Base-by-base conservation (phyloP, 2,113 vertebrate genomes). In the Rhinoptilus africanus region DNA sequence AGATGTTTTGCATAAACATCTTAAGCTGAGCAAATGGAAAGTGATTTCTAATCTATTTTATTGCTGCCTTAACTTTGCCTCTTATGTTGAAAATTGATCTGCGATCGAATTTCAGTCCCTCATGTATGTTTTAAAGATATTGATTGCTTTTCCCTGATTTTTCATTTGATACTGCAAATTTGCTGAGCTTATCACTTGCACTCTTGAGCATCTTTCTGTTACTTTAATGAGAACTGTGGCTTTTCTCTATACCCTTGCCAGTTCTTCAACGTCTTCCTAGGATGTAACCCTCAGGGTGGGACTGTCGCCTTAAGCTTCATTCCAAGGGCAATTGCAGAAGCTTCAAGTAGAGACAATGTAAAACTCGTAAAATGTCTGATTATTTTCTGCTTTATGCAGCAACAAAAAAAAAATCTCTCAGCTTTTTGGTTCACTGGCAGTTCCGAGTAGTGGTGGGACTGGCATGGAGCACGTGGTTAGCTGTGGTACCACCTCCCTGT, bases 101-200 rank as follows among this genome's bases (percentile, higher is more conserved):
- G 18, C 1, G 2, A 45, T 86, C 0, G 8, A 27, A 48, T 92
- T 68, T 23, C 0, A 1, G 48, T 62, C 66, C 35, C 24, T 64
- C 22, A 4, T 34, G 30, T 39, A 3, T 43, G 37, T 80, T 43
- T 60, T 19, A 17, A 72, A 92, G 32, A 32, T 27, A 16, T 32
- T 66, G 39, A 27, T 57, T 67, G 35, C 27, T 47, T 30, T 85
- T 18, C 57, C 20, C 34, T 28, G 62, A 8, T 41, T 89, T 66
- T 92, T 66, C 35, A 10, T 41, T 67, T 83, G 57, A 27, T 47
- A 3, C 22, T 85, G 39, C 1, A 2, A 14, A 6, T 0, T 11
- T 62, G 22, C 32, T 68, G 57, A 72, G 66, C 13, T 85, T 17
- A 14, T 30, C 14, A 6, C 15, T 50, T 11, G 35, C 21, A 14